Evolutionary conservation across 2,888 invertebrate genomes (phyloP).

Genomic region (Hermaeophaga mercurialis): DNA sequence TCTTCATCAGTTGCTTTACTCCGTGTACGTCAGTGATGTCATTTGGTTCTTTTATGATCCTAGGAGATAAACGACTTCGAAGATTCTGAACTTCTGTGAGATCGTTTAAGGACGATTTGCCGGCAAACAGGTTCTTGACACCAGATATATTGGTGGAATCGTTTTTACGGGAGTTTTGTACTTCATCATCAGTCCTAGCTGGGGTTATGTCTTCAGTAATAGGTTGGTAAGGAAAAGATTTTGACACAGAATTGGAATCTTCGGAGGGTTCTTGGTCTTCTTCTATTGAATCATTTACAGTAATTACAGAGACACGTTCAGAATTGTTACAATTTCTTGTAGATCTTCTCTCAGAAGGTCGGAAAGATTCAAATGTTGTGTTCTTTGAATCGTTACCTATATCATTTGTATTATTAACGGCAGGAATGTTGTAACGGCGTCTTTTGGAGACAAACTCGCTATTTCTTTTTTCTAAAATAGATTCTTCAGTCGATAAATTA

Average conservation of each 20-base stretch:
- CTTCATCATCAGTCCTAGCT: slow-evolving; percentile 29
- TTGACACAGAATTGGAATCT: no score
- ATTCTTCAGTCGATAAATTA: no score
- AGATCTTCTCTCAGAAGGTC: neutral
- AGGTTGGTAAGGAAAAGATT: slow-evolving; percentile 35
- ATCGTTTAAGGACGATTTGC: slow-evolving; percentile 39
- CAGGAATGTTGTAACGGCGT: neutral
- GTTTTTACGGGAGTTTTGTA: slow-evolving; percentile 39
- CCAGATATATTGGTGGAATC: slow-evolving; percentile 39
- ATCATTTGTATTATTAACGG: neutral
- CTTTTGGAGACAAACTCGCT: no score
- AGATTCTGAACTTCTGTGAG: slow-evolving; percentile 28
- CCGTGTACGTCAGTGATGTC: no score
- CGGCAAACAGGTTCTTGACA: slow-evolving; percentile 40
- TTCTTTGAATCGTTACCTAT: neutral
- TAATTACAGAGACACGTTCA: neutral
- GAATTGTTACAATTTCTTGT: neutral
- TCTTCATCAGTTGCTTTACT: no score
- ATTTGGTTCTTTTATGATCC: no score
- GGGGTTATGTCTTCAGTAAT: slow-evolving; percentile 42
- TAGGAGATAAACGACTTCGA: no score
- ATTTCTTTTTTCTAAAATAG: no score
- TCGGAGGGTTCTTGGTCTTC: no score
- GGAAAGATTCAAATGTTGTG: no score
- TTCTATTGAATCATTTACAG: neutral